Conservation (phyloP, 2,888 invertebrate species). For the Noctua janthina region DNA sequence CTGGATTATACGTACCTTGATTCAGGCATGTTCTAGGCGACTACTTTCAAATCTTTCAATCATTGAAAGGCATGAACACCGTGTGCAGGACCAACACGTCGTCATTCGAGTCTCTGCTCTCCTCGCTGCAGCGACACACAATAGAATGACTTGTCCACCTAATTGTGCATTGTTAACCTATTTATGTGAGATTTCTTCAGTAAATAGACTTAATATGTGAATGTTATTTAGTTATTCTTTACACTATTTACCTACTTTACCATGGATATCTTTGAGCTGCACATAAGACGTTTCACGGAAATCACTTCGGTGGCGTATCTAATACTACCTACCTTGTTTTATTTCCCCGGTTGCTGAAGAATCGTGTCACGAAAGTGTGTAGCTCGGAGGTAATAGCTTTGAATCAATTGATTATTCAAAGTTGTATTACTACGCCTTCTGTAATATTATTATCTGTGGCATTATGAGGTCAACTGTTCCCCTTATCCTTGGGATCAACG, state of each 20-base stretch:
- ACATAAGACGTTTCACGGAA: neutral
- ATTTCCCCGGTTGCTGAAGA: too few species aligned
- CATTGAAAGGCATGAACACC: neutral
- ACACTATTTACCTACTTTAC: neutral
- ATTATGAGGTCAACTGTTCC: conserved; percentile 32
- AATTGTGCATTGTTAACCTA: neutral
- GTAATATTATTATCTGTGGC: conserved; percentile 1
- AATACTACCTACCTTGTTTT: neutral
- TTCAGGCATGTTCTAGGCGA: neutral
- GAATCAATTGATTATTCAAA: neutral
- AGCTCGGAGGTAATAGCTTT: neutral
- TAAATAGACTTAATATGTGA: neutral
- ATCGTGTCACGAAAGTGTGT: neutral
- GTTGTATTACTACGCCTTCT: neutral
- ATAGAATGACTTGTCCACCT: neutral
- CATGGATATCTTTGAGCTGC: neutral
- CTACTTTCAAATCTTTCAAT: neutral
- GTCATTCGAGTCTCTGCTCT: neutral
- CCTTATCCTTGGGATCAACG: conserved; percentile 41
- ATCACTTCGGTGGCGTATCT: neutral
- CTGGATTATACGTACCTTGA: neutral
- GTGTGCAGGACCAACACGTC: neutral
- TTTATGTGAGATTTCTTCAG: neutral
- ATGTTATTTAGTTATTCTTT: neutral
- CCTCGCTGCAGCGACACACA: neutral